Conservation (phyloP, 2,113 vertebrate genomes). For the Sardina pilchardus region DNA sequence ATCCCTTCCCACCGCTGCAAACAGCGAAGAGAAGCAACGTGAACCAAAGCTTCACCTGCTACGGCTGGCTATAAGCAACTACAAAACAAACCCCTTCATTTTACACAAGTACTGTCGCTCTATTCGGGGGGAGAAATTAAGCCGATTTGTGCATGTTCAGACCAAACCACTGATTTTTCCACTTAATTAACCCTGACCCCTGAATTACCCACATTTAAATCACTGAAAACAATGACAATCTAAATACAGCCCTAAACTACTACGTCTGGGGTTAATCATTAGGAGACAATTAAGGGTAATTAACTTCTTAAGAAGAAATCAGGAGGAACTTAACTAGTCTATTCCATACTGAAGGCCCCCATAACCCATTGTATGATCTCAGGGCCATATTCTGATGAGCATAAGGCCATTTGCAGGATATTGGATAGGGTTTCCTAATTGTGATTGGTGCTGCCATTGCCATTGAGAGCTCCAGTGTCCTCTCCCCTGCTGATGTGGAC, state of each 20-base stretch:
- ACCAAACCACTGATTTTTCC: constrained; percentile 2
- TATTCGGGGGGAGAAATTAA: neutral
- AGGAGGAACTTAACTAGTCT: neutral
- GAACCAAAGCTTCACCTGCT: neutral
- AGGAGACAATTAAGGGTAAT: neutral
- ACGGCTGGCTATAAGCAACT: neutral
- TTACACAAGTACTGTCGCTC: neutral
- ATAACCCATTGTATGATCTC: neutral
- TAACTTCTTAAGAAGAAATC: neutral
- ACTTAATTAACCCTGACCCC: neutral
- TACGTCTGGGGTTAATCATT: neutral
- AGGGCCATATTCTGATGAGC: neutral
- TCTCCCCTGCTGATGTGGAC: neutral
- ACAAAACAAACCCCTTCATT: neutral
- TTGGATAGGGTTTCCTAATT: neutral
- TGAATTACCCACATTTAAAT: neutral
- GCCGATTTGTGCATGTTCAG: neutral
- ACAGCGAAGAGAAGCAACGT: neutral
- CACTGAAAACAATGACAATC: neutral
- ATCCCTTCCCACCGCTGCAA: neutral
- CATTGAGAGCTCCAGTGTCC: neutral
- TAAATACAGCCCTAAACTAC: neutral
- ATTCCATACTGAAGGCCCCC: neutral
- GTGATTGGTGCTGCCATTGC: neutral
- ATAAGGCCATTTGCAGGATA: neutral